Conservation (phyloP, 2,113 vertebrate genomes). For the Polypterus senegalus region DNA sequence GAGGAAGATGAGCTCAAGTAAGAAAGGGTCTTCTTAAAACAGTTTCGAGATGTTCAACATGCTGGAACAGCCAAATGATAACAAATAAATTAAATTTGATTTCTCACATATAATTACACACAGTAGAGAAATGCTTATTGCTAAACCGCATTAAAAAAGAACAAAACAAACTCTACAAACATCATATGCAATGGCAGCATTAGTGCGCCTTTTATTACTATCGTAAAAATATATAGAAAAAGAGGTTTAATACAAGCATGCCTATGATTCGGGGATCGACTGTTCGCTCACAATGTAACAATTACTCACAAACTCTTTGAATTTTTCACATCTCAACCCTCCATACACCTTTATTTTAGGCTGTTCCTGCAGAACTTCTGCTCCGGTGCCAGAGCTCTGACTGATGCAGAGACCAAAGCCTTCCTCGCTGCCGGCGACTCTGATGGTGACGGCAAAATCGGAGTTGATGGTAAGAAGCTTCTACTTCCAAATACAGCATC, state of each 20-base stretch:
- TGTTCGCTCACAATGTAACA: neutral
- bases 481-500: no score
- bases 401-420: conserved; percentile 45
- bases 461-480: conserved; percentile 46
- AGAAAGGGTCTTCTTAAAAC: conserved; percentile 9
- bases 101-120: no score
- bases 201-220: no score
- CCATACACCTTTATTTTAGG: conserved; percentile 26
- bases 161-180: no score
- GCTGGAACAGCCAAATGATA: no score
- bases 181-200: no score
- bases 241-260: no score
- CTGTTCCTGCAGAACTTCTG: conserved; percentile 64
- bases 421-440: conserved; percentile 54
- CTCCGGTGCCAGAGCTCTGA: conserved; percentile 45
- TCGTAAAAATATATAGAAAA: no score
- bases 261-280: neutral
- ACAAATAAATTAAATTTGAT: no score
- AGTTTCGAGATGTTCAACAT: no score
- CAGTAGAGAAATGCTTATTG: no score
- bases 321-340: neutral
- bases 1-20: conserved; percentile 73
- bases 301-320: neutral
- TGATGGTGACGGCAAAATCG: conserved; percentile 64
- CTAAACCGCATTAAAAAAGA: no score